Evolutionary conservation across 2,888 invertebrate species (phyloP).

Genomic region (Synanthedon andrenaeformis): DNA sequence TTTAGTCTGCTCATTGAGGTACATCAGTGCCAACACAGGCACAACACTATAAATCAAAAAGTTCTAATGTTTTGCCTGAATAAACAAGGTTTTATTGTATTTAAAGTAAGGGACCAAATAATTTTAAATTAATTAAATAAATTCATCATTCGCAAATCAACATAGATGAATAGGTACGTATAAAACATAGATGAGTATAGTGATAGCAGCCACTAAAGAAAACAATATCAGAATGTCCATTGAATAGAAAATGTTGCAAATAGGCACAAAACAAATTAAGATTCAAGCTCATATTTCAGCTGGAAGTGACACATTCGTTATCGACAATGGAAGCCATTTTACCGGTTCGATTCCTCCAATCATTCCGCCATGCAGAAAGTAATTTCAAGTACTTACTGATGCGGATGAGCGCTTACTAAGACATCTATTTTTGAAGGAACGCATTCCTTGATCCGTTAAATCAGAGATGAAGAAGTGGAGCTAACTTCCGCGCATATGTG

Average conservation of each 20-base stretch:
- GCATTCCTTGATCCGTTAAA: constrained; percentile 58
- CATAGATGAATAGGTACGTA: too few species aligned
- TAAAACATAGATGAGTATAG: too few species aligned
- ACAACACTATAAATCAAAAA: too few species aligned
- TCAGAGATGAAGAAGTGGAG: constrained; percentile 51
- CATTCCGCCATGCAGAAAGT: constrained; percentile 59
- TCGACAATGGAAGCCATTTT: constrained; percentile 49
- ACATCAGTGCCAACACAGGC: too few species aligned
- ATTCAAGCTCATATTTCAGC: constrained; percentile 41
- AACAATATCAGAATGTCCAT: neutral
- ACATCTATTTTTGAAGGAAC: constrained; percentile 54
- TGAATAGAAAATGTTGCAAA: neutral
- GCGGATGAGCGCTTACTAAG: constrained; percentile 50
- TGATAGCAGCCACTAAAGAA: too few species aligned
- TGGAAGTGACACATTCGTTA: constrained; percentile 61
- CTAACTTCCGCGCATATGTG: constrained; percentile 59
- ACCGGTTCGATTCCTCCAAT: constrained; percentile 59
- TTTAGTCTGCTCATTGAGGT: too few species aligned
- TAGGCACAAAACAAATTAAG: constrained; percentile 12
- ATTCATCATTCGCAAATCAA: too few species aligned
- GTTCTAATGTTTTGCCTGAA: too few species aligned
- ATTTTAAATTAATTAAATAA: too few species aligned
- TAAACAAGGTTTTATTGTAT: too few species aligned
- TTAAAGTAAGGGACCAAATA: too few species aligned
- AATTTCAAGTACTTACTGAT: constrained; percentile 56